phyloP scores from a whole-genome alignment of 1,140 invertebrate species.

The Portunus trituberculatus region DNA sequence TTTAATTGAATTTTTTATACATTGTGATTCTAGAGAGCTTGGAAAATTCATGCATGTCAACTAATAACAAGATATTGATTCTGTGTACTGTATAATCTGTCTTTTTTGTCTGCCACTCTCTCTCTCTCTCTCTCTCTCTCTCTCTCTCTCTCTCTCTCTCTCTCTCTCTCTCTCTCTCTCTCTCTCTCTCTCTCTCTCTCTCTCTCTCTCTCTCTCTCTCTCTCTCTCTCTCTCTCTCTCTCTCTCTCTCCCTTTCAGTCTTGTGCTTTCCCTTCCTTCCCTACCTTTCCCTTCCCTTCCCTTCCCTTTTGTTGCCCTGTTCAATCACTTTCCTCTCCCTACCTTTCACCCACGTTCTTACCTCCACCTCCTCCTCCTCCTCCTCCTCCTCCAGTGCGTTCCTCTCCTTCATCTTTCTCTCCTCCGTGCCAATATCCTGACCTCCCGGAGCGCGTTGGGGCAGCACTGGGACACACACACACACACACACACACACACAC shows the following conservation, averaged over 20 bases:
- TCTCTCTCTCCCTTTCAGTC: background rate
- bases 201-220: conserved; percentile 20
- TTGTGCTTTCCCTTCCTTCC: background rate
- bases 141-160: too few species aligned
- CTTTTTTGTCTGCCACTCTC: too few species aligned
- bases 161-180: too few species aligned
- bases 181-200: background rate
- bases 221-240: background rate
- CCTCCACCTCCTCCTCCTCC: background rate
- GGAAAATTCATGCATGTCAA: too few species aligned
- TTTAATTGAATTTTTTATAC: too few species aligned
- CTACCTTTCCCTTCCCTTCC: background rate
- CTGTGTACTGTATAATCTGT: too few species aligned
- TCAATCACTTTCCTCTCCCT: background rate
- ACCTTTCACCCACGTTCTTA: background rate
- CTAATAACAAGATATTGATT: too few species aligned
- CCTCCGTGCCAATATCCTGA: background rate
- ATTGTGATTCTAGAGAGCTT: too few species aligned
- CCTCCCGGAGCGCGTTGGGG: background rate
- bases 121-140: too few species aligned
- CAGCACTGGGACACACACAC: background rate
- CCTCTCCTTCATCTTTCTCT: conserved; percentile 13
- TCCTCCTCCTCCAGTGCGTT: background rate
- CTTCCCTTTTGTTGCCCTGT: background rate
- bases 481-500: background rate